Evolutionary conservation across 2,797 vertebrate genomes (phyloP).

Genomic region (Aphelocoma californica): DNA sequence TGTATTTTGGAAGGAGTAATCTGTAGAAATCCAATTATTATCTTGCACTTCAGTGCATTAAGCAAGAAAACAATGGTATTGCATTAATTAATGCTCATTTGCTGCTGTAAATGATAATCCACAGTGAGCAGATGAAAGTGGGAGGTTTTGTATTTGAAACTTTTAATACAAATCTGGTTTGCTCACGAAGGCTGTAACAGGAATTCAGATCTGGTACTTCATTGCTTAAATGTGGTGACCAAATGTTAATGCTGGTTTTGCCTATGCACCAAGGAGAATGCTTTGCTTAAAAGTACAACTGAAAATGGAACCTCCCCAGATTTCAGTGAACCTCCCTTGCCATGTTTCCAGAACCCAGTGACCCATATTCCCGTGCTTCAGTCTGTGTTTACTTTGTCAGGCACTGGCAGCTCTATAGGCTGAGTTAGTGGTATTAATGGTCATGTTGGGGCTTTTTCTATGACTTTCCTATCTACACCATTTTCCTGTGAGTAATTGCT

Average conservation of each 20-base stretch:
- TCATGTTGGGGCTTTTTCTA: neutral
- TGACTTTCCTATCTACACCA: neutral
- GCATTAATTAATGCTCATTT: neutral
- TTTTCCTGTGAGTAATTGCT: neutral
- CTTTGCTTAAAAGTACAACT: neutral
- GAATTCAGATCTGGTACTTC: neutral
- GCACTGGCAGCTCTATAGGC: rapidly evolving
- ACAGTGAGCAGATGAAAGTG: neutral
- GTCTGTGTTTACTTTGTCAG: neutral
- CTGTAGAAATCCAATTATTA: neutral
- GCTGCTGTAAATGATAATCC: neutral
- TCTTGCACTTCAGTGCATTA: neutral
- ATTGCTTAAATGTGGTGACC: neutral
- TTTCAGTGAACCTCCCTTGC: neutral
- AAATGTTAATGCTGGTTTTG: neutral
- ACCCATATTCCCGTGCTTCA: neutral
- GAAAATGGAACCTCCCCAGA: neutral
- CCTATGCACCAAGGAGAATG: neutral
- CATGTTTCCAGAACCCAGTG: neutral
- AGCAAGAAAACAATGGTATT: neutral
- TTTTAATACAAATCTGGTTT: neutral
- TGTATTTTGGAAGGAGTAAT: neutral
- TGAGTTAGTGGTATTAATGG: neutral
- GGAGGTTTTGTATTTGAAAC: neutral
- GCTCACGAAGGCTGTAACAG: neutral